Base-by-base conservation (phyloP, 2,113 vertebrate species). In the Forbesichthys agassizii region DNA sequence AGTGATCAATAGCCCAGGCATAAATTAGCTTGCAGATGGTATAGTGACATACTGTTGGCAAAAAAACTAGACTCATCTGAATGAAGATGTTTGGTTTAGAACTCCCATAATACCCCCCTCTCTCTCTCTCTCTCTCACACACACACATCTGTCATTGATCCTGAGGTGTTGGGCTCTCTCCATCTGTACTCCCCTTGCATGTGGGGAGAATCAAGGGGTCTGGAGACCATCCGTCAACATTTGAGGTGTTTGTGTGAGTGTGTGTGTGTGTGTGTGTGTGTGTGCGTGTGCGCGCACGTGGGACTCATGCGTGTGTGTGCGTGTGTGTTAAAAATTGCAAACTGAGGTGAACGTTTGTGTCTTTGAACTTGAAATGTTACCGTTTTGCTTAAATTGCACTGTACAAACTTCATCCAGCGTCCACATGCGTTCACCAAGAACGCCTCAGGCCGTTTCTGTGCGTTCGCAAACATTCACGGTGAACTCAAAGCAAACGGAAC, bases 81-180 rank as follows among this genome's bases (percentile, higher is more conserved):
- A 93, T 91, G 88, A 89, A 93, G 87, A 90, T 79, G 87, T 85
- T 86, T 76, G 68, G 27, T 77, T 80, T 68, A 68, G n/a, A 75
- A 55, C n/a, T 71, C 61, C 51, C 59, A 65, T 10, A 71, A 61
- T 79, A 86, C 77, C 33, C 56, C 33, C 20, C 12, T 16, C 53
- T 14, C 53, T 54, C 47, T 66, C 53, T 20, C 49, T 57, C 46
- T 49, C 69, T 48, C 61, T 12, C 60, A 66, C 60, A 75, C 68
- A 66, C 61, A 68, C 71, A 64, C 73, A 74, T 68, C 68, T 82
- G 70, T 68, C 71, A 73, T 56, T 69, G 64, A 81, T 76, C 56
- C 42, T 74, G 58, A 51, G 42, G 61, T 57, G 20, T 27, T 63
- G 11, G 70, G 55, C 60, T 84, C 12, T 79, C 46, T 75, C 74